Evolutionary conservation across 2,888 invertebrate species (phyloP).

Genomic region (Eurytoma californica): DNA sequence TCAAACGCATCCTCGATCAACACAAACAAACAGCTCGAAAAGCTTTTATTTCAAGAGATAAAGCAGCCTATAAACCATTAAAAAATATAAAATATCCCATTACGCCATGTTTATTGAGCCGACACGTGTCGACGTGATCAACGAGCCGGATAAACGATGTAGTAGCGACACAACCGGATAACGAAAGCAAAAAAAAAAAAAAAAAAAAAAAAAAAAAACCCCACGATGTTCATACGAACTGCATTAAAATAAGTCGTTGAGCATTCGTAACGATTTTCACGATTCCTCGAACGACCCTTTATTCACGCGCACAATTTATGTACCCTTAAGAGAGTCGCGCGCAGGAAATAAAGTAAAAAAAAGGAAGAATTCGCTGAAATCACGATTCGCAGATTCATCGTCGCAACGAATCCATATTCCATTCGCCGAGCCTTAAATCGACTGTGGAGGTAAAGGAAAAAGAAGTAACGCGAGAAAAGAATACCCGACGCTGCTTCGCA

Average conservation of each 20-base stretch:
- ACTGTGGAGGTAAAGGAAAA: neutral
- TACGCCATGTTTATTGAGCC: neutral
- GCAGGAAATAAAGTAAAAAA: neutral
- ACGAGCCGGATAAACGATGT: conserved; percentile 14
- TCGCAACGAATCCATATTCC: neutral
- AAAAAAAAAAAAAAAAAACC: too few relatives aligned
- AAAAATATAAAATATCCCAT: conserved; percentile 12
- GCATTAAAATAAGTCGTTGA: neutral
- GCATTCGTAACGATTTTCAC: too few relatives aligned
- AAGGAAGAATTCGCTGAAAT: neutral
- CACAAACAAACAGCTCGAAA: conserved; percentile 12
- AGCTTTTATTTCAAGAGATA: conserved; percentile 8
- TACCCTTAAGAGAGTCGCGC: conserved; percentile 14
- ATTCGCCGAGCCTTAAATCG: conserved; percentile 31
- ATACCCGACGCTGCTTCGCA: neutral
- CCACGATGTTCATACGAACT: too few relatives aligned
- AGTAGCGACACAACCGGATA: neutral
- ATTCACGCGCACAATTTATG: conserved; percentile 24
- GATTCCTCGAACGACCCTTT: neutral
- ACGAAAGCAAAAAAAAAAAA: neutral
- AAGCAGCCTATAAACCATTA: neutral
- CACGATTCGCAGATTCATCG: conserved; percentile 6
- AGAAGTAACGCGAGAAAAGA: too few relatives aligned
- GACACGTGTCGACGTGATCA: neutral
- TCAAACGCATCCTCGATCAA: neutral